Evolutionary conservation across 2,113 vertebrate genomes (phyloP).

Genomic region (Semicossyphus pulcher): DNA sequence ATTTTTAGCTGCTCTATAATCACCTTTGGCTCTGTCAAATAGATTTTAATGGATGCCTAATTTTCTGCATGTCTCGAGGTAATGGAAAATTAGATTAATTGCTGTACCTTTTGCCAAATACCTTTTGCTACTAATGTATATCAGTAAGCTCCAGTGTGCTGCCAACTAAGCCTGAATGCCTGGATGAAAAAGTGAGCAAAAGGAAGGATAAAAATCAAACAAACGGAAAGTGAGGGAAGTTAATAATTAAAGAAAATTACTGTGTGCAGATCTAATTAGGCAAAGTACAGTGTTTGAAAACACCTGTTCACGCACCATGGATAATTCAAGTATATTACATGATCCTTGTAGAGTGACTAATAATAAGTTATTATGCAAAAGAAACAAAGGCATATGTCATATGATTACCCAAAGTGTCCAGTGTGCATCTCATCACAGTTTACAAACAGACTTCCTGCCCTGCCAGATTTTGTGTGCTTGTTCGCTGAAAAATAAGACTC

Average conservation of each 20-base stretch:
- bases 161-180: background rate
- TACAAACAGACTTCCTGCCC: too few relatives aligned
- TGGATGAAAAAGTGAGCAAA: background rate
- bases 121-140: background rate
- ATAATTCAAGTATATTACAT: conserved; percentile 2
- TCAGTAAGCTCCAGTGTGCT: too few relatives aligned
- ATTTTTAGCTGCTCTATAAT: background rate
- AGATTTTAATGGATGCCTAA: background rate
- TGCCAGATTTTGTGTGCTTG: too few relatives aligned
- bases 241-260: conserved; percentile 5
- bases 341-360: too few relatives aligned
- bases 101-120: background rate
- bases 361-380: too few relatives aligned
- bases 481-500: background rate
- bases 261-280: background rate
- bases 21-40: background rate
- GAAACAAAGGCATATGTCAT: too few relatives aligned
- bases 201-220: conserved; percentile 11
- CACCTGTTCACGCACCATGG: background rate
- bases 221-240: background rate
- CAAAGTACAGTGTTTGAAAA: background rate
- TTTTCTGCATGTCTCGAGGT: conserved; percentile 4
- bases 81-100: background rate
- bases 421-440: too few relatives aligned
- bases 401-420: too few relatives aligned